Conservation (phyloP, 2,113 vertebrate species). For the Chaenocephalus aceratus region DNA sequence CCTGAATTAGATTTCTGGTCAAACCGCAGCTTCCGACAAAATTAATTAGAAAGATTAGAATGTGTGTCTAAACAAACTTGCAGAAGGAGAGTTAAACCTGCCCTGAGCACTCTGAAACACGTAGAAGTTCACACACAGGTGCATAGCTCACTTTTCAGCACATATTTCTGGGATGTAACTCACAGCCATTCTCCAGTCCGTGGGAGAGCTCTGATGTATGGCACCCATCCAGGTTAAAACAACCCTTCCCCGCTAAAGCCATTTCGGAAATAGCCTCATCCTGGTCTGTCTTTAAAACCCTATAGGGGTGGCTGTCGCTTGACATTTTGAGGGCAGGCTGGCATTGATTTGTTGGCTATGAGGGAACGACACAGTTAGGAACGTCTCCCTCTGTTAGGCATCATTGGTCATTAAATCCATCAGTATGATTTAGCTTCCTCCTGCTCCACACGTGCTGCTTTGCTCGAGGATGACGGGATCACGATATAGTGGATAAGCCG, state of each 20-base stretch:
- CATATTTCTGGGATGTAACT: constrained; percentile 55
- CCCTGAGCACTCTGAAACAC: constrained; percentile 20
- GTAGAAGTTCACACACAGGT: constrained; percentile 11
- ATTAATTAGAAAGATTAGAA: constrained; percentile 75
- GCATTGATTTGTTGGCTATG: constrained; percentile 68
- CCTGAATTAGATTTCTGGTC: constrained; percentile 71
- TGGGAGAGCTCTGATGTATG: constrained; percentile 38
- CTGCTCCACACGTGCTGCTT: constrained; percentile 17
- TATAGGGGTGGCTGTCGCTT: constrained; percentile 49
- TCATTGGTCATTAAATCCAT: constrained; percentile 72
- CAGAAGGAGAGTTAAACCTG: constrained; percentile 28
- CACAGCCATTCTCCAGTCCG: constrained; percentile 33
- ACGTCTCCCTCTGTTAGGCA: constrained; percentile 65
- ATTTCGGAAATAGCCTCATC: constrained; percentile 68
- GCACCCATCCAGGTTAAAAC: constrained; percentile 31
- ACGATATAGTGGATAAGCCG: constrained; percentile 43
- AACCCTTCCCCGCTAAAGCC: constrained; percentile 56
- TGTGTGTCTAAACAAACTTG: constrained; percentile 55
- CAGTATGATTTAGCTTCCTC: constrained; percentile 58
- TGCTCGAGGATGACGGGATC: constrained; percentile 47
- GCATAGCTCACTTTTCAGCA: constrained; percentile 40
- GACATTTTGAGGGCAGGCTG: constrained; percentile 73
- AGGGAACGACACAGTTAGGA: constrained; percentile 61
- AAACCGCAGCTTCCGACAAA: constrained; percentile 54
- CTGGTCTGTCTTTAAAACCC: constrained; percentile 53